These are phyloP conservation scores for Datnioides undecimradiatus DNA, from an alignment of 2,113 vertebrate genomes.

Conservation along the genomic window DNA sequence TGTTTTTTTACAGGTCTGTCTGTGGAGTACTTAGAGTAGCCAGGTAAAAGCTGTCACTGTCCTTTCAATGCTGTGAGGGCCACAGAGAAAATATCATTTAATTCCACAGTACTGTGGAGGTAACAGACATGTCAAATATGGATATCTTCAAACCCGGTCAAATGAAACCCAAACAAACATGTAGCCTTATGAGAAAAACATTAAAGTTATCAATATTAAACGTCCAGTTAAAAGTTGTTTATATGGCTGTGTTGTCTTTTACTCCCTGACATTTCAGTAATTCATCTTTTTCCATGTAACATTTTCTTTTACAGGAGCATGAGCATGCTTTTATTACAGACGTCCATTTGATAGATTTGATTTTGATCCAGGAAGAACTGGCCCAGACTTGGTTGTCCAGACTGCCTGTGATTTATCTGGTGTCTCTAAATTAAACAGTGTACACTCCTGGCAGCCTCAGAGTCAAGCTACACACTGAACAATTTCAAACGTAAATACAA, in stretches of 20 bases:
- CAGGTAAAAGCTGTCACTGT: background rate
- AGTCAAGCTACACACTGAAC: conserved; percentile 62
- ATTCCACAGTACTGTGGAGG: background rate
- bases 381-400: conserved; percentile 46
- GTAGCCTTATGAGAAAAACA: background rate
- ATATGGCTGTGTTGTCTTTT: background rate
- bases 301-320: conserved; percentile 13
- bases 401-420: conserved; percentile 68
- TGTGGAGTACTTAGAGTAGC: background rate
- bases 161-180: background rate
- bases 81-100: background rate
- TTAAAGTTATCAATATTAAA: background rate
- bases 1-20: no score
- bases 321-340: conserved; percentile 42
- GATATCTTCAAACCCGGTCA: no score
- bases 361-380: conserved; percentile 68
- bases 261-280: conserved; percentile 2
- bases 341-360: conserved; percentile 55
- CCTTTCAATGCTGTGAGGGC: background rate
- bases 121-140: background rate
- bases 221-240: background rate
- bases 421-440: conserved; percentile 69
- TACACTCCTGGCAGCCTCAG: conserved; percentile 56
- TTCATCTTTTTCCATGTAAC: conserved; percentile 10
- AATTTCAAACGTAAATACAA: conserved; percentile 75